phyloP scores from a whole-genome alignment of 2,888 invertebrate species.

The Limenitis camilla region DNA sequence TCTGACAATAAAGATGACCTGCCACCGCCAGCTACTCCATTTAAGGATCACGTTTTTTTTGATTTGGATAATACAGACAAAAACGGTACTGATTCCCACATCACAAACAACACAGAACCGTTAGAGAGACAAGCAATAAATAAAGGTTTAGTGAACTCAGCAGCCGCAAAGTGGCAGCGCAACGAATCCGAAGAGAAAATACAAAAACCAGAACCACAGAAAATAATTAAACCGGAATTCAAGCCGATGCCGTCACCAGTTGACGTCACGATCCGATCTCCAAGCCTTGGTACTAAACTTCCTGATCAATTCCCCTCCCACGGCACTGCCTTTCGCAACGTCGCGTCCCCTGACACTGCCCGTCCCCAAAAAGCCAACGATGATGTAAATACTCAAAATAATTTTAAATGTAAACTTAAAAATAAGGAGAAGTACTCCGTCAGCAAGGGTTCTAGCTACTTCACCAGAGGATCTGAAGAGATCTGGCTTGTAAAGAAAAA shows the following conservation, averaged over 20 bases:
- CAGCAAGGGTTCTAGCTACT: constrained; percentile 65
- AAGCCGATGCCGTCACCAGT: constrained; percentile 57
- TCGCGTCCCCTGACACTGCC: constrained; percentile 50
- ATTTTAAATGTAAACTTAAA: constrained; percentile 58
- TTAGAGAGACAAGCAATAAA: constrained; percentile 41
- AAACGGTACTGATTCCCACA: constrained; percentile 13
- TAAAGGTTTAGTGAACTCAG: constrained; percentile 31
- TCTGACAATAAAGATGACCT: constrained; percentile 45
- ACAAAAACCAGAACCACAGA: constrained; percentile 56
- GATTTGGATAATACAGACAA: constrained; percentile 36
- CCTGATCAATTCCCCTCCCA: constrained; percentile 64
- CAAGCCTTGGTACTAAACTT: constrained; percentile 58
- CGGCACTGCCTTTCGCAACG: constrained; percentile 66
- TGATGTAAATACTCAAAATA: constrained; percentile 50
- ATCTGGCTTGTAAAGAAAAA: constrained; percentile 72
- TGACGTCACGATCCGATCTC: constrained; percentile 62
- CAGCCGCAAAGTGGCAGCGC: constrained; percentile 46
- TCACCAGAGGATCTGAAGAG: constrained; percentile 65
- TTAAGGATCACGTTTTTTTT: constrained; percentile 48
- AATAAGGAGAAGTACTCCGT: constrained; percentile 59
- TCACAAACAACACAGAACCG: constrained; percentile 19
- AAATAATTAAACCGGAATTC: constrained; percentile 65
- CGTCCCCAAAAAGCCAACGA: constrained; percentile 43
- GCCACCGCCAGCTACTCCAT: constrained; percentile 54
- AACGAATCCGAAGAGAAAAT: constrained; percentile 41